phyloP scores from a whole-genome alignment of 2,888 invertebrate genomes.

The Petrophora chlorosata region DNA sequence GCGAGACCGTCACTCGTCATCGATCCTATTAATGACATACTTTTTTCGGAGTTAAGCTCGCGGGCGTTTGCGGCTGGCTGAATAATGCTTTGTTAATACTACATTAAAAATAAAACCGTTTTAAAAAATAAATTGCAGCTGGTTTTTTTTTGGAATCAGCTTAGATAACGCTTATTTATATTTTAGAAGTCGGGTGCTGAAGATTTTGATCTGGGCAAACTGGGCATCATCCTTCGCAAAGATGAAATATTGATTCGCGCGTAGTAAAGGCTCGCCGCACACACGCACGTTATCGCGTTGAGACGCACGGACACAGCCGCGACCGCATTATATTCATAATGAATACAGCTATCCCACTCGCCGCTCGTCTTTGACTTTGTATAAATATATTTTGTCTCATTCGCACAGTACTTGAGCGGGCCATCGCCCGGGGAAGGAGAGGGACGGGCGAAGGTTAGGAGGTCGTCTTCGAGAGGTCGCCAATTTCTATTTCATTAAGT shows the following conservation, averaged over 20 bases:
- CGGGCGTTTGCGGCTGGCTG: background rate
- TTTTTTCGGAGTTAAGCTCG: constrained; percentile 59
- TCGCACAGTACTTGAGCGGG: constrained; percentile 68
- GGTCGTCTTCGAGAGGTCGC: constrained; percentile 80
- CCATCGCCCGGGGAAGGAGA: constrained; percentile 63
- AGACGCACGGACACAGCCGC: constrained; percentile 77
- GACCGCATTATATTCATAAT: constrained; percentile 83
- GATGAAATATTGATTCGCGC: constrained; percentile 81
- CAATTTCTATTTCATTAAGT: constrained; percentile 83
- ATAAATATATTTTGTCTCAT: constrained; percentile 80
- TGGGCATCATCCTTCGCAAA: constrained; percentile 52
- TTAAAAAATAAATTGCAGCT: background rate
- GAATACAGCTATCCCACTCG: constrained; percentile 83
- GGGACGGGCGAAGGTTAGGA: constrained; percentile 75
- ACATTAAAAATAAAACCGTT: background rate
- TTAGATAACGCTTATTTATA: constrained; percentile 22
- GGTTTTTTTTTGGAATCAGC: constrained; percentile 15
- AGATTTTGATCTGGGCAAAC: constrained; percentile 26
- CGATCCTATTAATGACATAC: constrained; percentile 67
- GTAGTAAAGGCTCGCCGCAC: constrained; percentile 72
- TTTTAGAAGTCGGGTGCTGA: constrained; percentile 11
- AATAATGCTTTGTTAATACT: background rate
- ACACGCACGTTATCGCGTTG: constrained; percentile 59
- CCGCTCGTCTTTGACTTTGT: constrained; percentile 82
- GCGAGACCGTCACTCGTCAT: constrained; percentile 77